Evolutionary conservation across 2,113 vertebrate genomes (phyloP).

Genomic region (Anhinga rufa): DNA sequence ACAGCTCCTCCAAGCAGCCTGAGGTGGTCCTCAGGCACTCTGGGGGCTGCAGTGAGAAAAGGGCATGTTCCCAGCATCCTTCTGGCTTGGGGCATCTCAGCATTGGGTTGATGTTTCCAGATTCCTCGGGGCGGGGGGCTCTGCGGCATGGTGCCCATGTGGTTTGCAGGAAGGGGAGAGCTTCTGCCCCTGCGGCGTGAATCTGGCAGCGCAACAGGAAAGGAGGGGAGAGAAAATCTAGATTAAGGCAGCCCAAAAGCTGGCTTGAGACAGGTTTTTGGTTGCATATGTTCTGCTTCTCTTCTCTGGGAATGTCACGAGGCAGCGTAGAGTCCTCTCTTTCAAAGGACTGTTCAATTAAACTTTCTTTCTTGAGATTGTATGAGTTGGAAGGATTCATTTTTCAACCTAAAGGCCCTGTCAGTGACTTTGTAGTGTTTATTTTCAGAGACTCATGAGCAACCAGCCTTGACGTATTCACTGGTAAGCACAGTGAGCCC

Average conservation of each 20-base stretch:
- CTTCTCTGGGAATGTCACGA: not conserved
- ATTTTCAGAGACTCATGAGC: constrained; percentile 80
- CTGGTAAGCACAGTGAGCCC: constrained; percentile 70
- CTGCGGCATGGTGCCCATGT: rapidly evolving
- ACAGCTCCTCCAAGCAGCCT: not conserved
- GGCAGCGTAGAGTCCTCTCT: not conserved
- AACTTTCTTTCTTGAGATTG: not conserved
- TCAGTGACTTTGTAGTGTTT: constrained; percentile 20
- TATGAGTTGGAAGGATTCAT: not conserved
- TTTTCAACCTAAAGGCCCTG: constrained; percentile 20
- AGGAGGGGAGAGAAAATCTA: not conserved
- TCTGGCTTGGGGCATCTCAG: too few species aligned
- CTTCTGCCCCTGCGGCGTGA: not conserved
- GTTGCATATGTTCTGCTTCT: not conserved
- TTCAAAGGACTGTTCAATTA: not conserved
- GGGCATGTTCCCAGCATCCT: not conserved
- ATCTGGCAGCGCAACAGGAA: not conserved
- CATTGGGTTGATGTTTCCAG: not conserved
- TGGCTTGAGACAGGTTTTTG: not conserved
- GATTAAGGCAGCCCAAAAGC: not conserved
- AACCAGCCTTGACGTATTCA: constrained; percentile 83
- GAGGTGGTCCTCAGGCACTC: rapidly evolving
- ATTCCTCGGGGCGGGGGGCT: not conserved
- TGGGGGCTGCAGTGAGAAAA: rapidly evolving
- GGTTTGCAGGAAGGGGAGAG: not conserved